These are phyloP conservation scores for Hydrolagus affinis DNA, from an alignment of 2,113 vertebrate genomes.

Conservation along the genomic window DNA sequence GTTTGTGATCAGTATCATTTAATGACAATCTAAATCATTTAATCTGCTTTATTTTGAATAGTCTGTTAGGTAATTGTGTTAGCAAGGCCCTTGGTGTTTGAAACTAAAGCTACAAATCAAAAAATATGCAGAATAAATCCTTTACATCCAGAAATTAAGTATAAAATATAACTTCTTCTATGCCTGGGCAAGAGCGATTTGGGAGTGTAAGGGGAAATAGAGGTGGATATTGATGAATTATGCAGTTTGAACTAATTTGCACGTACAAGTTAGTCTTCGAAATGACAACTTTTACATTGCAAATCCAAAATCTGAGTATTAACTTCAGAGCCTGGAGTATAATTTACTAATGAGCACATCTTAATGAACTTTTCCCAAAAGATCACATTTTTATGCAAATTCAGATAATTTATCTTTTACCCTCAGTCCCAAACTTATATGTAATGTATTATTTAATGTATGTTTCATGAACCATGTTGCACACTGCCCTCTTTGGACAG, in stretches of 20 bases:
- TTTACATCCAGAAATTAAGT: too few relatives aligned
- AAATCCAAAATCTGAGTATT: not conserved
- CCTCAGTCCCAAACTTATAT: not conserved
- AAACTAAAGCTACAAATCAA: too few relatives aligned
- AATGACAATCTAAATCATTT: too few relatives aligned
- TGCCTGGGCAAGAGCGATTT: too few relatives aligned
- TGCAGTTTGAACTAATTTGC: not conserved
- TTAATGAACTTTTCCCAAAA: not conserved
- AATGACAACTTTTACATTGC: not conserved
- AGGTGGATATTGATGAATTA: not conserved
- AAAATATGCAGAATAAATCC: too few relatives aligned
- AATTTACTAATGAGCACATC: not conserved
- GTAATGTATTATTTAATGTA: not conserved
- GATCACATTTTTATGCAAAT: constrained; percentile 2
- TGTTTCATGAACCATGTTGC: not conserved
- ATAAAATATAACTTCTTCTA: too few relatives aligned
- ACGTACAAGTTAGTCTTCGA: not conserved
- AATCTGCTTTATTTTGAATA: too few relatives aligned
- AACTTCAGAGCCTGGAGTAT: not conserved
- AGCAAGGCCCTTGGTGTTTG: too few relatives aligned
- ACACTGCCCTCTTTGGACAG: too few relatives aligned
- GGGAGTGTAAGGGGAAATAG: too few relatives aligned
- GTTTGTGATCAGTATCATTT: too few relatives aligned
- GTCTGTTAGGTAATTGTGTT: too few relatives aligned
- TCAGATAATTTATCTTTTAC: not conserved